phyloP scores from a whole-genome alignment of 2,888 invertebrate genomes.

The Caenorhabditis doughertyi region DNA sequence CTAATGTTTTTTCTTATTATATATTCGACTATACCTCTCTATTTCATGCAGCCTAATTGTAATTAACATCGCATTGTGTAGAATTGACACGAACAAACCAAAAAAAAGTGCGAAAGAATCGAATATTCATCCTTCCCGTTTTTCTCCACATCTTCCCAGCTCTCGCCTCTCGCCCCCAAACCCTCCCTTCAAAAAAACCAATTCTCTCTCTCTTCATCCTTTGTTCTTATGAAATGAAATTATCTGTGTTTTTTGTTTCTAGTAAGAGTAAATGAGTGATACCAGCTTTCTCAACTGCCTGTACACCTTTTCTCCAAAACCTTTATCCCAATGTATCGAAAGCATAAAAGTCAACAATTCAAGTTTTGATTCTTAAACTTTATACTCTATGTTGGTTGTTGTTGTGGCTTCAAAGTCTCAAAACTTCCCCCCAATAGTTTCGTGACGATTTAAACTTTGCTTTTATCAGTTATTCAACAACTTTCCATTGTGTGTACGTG shows the following conservation, averaged over 20 bases:
- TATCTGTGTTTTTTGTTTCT: slow-evolving; percentile 40
- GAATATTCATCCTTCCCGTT: slow-evolving; percentile 49
- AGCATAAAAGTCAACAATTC: slow-evolving; percentile 15
- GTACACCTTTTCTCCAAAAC: slow-evolving; percentile 30
- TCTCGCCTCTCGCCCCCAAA: slow-evolving; percentile 46
- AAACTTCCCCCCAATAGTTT: not conserved
- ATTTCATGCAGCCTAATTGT: slow-evolving; percentile 42
- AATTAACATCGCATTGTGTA: slow-evolving; percentile 38
- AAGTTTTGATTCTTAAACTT: not conserved
- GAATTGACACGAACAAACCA: slow-evolving; percentile 17
- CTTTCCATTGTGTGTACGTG: slow-evolving; percentile 8
- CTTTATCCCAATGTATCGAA: slow-evolving; percentile 4
- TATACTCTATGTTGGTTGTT: not conserved
- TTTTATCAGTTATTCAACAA: slow-evolving; percentile 5
- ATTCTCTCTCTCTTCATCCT: slow-evolving; percentile 15
- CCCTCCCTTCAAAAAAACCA: too few relatives aligned
- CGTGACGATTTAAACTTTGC: not conserved
- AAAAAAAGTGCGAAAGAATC: slow-evolving; percentile 40
- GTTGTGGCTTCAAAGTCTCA: not conserved
- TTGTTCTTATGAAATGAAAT: slow-evolving; percentile 57
- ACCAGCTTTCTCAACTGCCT: slow-evolving; percentile 55
- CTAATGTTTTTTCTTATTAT: slow-evolving; percentile 1
- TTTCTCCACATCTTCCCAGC: slow-evolving; percentile 38
- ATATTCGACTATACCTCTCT: slow-evolving; percentile 8
- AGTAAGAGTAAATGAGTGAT: slow-evolving; percentile 17